Evolutionary conservation across 2,797 vertebrate species (phyloP).

Genomic region (Tympanoctomys barrerae): DNA sequence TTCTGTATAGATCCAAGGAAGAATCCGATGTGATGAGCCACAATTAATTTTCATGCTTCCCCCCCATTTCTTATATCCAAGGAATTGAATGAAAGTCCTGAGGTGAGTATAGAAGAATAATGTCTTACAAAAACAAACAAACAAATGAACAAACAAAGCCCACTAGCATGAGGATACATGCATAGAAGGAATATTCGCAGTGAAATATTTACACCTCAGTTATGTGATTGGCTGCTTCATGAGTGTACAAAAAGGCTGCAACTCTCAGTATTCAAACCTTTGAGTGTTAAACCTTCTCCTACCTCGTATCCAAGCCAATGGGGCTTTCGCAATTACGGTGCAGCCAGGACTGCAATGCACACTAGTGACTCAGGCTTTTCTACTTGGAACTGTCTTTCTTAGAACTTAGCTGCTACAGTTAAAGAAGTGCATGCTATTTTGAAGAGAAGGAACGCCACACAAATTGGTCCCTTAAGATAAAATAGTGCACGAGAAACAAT

Average conservation of each 20-base stretch:
- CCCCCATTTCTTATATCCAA: neutral
- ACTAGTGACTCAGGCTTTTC: neutral
- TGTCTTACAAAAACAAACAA: neutral
- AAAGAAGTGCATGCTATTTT: neutral
- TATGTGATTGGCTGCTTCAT: neutral
- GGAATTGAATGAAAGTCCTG: neutral
- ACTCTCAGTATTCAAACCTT: neutral
- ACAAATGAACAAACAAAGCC: neutral
- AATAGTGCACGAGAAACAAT: neutral
- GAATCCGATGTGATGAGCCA: neutral
- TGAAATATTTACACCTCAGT: neutral
- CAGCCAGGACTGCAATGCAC: neutral
- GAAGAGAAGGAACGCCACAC: neutral
- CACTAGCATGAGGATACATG: neutral
- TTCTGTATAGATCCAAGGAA: neutral
- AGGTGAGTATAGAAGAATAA: neutral
- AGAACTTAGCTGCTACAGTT: neutral
- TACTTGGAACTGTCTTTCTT: neutral
- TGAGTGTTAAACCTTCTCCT: neutral
- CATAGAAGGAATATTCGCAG: neutral
- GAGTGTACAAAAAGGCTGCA: rapidly evolving
- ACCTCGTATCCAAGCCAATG: neutral
- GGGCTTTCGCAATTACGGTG: neutral
- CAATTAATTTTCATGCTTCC: neutral
- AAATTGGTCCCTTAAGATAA: neutral